phyloP scores from a whole-genome alignment of 1,140 invertebrate genomes.

The Aphidius ervi region DNA sequence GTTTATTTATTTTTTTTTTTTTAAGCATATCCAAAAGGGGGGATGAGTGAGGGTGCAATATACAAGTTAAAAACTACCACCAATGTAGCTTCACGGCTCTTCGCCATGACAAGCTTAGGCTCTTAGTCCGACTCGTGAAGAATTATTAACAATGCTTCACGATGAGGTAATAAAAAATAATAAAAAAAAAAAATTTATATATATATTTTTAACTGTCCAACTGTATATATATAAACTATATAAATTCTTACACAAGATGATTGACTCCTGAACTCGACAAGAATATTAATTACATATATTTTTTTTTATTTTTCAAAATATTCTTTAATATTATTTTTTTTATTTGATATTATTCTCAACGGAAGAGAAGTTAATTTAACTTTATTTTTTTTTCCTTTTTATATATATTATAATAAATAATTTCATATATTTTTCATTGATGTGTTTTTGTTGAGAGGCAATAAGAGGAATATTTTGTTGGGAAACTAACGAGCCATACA shows the following conservation, averaged over 20 bases:
- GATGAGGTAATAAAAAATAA: constrained; percentile 2
- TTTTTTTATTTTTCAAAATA: not conserved
- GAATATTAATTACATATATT: not conserved
- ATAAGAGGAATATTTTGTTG: not conserved
- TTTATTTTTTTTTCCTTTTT: not conserved
- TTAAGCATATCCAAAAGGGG: not conserved
- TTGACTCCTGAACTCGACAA: too few species aligned
- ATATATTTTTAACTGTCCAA: not conserved
- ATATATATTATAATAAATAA: not conserved
- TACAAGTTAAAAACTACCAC: not conserved
- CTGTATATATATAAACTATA: too few species aligned
- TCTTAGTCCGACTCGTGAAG: constrained; percentile 35
- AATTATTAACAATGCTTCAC: constrained; percentile 39
- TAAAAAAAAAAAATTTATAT: not conserved
- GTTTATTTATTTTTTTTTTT: too few species aligned
- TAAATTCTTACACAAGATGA: too few species aligned
- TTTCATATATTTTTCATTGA: not conserved
- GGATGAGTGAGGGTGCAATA: not conserved
- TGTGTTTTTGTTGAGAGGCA: not conserved
- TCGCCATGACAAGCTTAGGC: constrained; percentile 41
- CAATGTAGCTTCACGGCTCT: constrained; percentile 5
- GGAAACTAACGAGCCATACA: not conserved
- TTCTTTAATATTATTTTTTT: too few species aligned
- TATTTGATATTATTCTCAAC: not conserved
- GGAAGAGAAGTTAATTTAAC: too few species aligned